These are phyloP conservation scores for Prionchulus punctatus DNA, from an alignment of 2,888 invertebrate species.

Conservation along the genomic window DNA sequence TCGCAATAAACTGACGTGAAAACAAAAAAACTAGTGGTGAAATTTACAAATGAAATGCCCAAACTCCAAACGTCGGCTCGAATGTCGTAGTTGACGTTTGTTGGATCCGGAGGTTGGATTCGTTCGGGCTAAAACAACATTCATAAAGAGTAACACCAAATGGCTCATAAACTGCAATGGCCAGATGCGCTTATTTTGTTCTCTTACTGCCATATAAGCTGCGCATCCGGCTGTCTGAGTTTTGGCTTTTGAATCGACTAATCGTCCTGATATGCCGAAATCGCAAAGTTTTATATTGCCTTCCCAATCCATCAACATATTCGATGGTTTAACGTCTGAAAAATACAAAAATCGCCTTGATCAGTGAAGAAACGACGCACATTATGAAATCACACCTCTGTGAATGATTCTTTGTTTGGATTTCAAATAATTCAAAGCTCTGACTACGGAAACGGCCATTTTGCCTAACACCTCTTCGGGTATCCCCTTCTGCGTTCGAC, in stretches of 20 bases:
- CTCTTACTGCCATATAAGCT: slow-evolving; percentile 89
- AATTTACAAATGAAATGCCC: slow-evolving; percentile 46
- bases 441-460: slow-evolving; percentile 85
- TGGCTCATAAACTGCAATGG: not conserved
- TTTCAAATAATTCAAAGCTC: slow-evolving; percentile 90
- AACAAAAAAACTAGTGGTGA: not conserved
- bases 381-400: slow-evolving; percentile 40
- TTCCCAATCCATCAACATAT: slow-evolving; percentile 82
- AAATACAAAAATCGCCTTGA: no score
- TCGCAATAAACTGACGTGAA: not conserved
- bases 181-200: not conserved
- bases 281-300: slow-evolving; percentile 95
- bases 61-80: slow-evolving; percentile 98
- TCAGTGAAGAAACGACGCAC: no score
- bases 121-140: slow-evolving; percentile 60
- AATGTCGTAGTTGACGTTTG: slow-evolving; percentile 88
- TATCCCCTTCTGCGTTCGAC: slow-evolving; percentile 65
- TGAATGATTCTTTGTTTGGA: slow-evolving; percentile 92
- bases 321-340: slow-evolving; percentile 90
- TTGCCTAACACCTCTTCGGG: slow-evolving; percentile 91
- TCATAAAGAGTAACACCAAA: not conserved
- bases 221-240: slow-evolving; percentile 92
- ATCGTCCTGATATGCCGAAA: slow-evolving; percentile 93
- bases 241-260: slow-evolving; percentile 90
- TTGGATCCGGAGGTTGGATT: slow-evolving; percentile 80